A percentile compares a stretch with the other conserved stretches of the same genome.
Evolutionary conservation across 2,797 vertebrate species (phyloP).

Genomic region (Pseudomugil gertrudae): DNA sequence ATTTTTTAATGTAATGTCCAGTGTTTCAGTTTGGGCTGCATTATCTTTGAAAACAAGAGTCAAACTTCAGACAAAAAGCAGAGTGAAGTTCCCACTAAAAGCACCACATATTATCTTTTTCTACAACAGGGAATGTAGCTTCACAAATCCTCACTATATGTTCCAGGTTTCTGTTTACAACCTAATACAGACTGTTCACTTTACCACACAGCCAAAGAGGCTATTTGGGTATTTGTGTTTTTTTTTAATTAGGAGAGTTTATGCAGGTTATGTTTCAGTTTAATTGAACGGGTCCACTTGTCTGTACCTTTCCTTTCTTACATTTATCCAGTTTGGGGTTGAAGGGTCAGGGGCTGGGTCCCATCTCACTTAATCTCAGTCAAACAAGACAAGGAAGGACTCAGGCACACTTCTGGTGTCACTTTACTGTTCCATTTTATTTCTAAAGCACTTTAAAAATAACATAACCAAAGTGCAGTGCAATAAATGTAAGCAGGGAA

Average conservation of each 20-base stretch:
- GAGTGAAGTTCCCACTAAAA: background rate
- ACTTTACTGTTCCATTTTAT: background rate
- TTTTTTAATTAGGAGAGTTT: background rate
- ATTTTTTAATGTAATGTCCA: conserved; percentile 38
- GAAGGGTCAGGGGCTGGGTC: no score
- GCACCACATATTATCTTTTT: background rate
- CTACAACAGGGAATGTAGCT: background rate
- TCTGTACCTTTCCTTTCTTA: no score
- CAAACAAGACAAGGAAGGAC: background rate
- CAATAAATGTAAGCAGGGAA: no score
- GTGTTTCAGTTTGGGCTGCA: conserved; percentile 28
- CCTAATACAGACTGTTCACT: no score
- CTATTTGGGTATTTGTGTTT: background rate
- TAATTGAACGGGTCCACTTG: no score
- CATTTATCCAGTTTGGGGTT: no score
- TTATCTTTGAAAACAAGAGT: conserved; percentile 14
- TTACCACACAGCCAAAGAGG: no score
- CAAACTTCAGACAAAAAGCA: no score
- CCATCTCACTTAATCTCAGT: background rate
- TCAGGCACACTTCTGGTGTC: background rate
- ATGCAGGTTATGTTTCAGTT: background rate
- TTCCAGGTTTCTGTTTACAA: background rate
- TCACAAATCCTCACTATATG: background rate
- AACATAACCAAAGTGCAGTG: background rate
- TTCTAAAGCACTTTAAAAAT: background rate